Percentiles rank a stretch among this genome's conserved stretches.
Conservation (phyloP, 2,888 invertebrate genomes). For the Peribatodes rhomboidaria region DNA sequence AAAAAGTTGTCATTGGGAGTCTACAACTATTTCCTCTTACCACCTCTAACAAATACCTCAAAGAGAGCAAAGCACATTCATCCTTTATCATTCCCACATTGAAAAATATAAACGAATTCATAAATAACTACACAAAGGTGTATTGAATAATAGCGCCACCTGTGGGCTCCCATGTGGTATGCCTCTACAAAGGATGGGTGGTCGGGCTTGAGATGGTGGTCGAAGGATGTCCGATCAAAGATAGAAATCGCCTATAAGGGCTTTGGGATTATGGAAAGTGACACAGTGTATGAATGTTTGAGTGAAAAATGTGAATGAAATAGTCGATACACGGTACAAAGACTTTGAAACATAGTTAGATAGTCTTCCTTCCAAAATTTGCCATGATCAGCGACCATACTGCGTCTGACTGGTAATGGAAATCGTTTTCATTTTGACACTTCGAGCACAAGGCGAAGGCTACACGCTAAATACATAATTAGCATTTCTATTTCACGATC, state of each 20-base stretch:
- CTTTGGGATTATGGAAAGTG: slow-evolving; percentile 17
- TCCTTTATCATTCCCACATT: slow-evolving; percentile 15
- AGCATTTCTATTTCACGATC: too few species aligned
- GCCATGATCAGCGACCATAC: too few species aligned
- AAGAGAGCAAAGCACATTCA: slow-evolving; percentile 15
- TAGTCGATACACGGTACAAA: too few species aligned
- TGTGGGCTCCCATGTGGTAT: slow-evolving; percentile 51
- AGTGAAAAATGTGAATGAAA: too few species aligned
- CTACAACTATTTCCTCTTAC: too few species aligned
- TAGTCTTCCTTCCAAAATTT: too few species aligned
- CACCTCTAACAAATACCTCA: slow-evolving; percentile 1
- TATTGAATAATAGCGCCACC: slow-evolving; percentile 49
- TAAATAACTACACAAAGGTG: slow-evolving; percentile 39
- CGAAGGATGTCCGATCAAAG: slow-evolving; percentile 26
- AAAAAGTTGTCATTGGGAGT: too few species aligned
- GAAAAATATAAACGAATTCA: slow-evolving; percentile 31
- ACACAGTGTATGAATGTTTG: slow-evolving; percentile 23
- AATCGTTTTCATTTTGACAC: too few species aligned
- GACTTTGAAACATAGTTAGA: too few species aligned
- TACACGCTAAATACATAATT: too few species aligned
- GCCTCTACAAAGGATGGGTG: slow-evolving; percentile 31
- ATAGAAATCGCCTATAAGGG: slow-evolving; percentile 2
- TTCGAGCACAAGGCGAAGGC: too few species aligned
- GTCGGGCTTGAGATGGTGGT: slow-evolving; percentile 9
- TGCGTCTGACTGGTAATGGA: too few species aligned